Evolutionary conservation across 2,113 vertebrate species (phyloP).

Genomic region (Zosterops lateralis): DNA sequence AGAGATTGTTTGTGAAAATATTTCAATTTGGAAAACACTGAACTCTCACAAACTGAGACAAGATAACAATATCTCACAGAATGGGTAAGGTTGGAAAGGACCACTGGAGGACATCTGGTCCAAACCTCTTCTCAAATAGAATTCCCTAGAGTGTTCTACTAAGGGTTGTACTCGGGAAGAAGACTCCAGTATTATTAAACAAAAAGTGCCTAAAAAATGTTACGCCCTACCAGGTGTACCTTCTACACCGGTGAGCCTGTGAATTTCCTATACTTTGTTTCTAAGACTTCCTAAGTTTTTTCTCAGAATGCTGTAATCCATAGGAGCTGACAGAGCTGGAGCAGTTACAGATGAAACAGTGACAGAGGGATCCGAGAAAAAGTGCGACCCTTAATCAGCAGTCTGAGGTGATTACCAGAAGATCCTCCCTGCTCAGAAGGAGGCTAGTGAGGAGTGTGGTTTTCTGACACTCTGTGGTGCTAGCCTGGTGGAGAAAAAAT

Average conservation of each 20-base stretch:
- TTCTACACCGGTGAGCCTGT: background rate
- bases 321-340: background rate
- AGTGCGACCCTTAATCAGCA: background rate
- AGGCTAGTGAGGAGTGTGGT: background rate
- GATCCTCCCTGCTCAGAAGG: background rate
- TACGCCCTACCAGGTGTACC: background rate
- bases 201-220: background rate
- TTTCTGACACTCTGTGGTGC: background rate
- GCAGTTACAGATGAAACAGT: background rate
- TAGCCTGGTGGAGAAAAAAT: background rate
- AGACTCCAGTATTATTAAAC: background rate
- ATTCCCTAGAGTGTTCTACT: background rate
- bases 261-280: background rate
- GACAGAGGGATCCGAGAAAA: too few species aligned
- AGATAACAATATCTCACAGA: background rate
- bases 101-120: background rate
- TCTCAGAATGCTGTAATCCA: background rate
- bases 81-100: background rate
- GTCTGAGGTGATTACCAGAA: background rate
- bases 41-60: background rate
- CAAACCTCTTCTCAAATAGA: background rate
- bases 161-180: background rate
- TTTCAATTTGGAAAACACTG: background rate
- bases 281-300: background rate
- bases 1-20: background rate